Evolutionary conservation across 2,888 invertebrate species (phyloP).

Genomic region (Sminthurides aquaticus): DNA sequence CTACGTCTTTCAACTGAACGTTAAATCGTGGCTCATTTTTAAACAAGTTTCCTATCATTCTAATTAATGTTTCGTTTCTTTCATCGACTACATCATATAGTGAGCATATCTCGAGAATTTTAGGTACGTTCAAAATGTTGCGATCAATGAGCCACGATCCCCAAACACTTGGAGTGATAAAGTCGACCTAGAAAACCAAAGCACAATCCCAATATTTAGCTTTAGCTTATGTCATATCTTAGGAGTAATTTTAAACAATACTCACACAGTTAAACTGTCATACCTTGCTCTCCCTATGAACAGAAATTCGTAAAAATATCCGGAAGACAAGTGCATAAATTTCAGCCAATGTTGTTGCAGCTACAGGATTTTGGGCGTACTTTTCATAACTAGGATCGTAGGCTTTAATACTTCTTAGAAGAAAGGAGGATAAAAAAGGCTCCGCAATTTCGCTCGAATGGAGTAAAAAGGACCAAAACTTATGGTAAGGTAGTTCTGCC

Average conservation of each 20-base stretch:
- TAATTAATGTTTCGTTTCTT: conserved; percentile 52
- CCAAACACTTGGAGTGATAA: conserved; percentile 60
- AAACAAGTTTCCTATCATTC: conserved; percentile 61
- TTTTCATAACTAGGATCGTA: conserved; percentile 50
- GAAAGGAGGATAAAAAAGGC: conserved; percentile 59
- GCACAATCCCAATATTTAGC: too few relatives aligned
- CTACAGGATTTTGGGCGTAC: conserved; percentile 48
- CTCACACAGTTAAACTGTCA: too few relatives aligned
- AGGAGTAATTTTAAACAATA: too few relatives aligned
- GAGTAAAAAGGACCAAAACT: conserved; percentile 57
- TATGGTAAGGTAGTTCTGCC: conserved; percentile 59
- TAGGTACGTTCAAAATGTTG: conserved; percentile 73
- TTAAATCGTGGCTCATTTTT: conserved; percentile 47
- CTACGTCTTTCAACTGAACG: conserved; percentile 40
- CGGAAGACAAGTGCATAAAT: conserved; percentile 57
- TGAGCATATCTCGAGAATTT: conserved; percentile 68
- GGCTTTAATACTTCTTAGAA: conserved; percentile 65
- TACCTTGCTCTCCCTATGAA: conserved; percentile 69
- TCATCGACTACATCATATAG: conserved; percentile 64
- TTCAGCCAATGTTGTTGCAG: conserved; percentile 56
- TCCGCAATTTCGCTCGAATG: conserved; percentile 58
- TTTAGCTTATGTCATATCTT: too few relatives aligned
- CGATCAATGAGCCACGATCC: conserved; percentile 67
- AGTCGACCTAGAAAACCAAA: conserved; percentile 49
- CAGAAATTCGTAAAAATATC: conserved; percentile 67